Conservation (phyloP, 2,113 vertebrate species). For the Epinephelus lanceolatus region DNA sequence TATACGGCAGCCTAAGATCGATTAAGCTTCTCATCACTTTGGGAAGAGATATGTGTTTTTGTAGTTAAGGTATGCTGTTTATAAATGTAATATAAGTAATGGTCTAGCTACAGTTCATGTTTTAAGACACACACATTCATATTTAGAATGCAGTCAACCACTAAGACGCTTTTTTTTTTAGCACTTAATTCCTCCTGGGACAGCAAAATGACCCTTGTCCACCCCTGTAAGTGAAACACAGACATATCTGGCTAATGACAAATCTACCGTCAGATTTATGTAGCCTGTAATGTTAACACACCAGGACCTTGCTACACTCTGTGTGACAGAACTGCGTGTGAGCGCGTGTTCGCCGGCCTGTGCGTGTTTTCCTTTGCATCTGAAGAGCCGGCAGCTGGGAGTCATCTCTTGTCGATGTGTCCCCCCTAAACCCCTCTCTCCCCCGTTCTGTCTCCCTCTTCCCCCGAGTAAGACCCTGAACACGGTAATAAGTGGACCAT, state of each 20-base stretch:
- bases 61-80: background rate
- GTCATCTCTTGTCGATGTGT: slow-evolving; percentile 64
- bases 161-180: slow-evolving; percentile 32
- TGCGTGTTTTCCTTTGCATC: slow-evolving; percentile 68
- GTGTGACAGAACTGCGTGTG: slow-evolving; percentile 60
- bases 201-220: slow-evolving; percentile 42
- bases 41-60: slow-evolving; percentile 17
- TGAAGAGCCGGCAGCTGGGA: slow-evolving; percentile 76
- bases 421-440: slow-evolving; percentile 19
- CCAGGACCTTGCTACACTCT: slow-evolving; percentile 36
- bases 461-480: slow-evolving; percentile 28
- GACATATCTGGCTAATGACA: slow-evolving; percentile 61
- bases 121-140: slow-evolving; percentile 12
- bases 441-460: background rate
- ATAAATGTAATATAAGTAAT: background rate
- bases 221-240: slow-evolving; percentile 50
- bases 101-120: slow-evolving; percentile 22
- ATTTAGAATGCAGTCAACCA: slow-evolving; percentile 3
- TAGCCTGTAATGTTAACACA: slow-evolving; percentile 74
- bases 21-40: slow-evolving; percentile 36
- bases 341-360: slow-evolving; percentile 20
- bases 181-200: slow-evolving; percentile 38
- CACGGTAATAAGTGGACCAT: slow-evolving; percentile 72
- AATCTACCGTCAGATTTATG: slow-evolving; percentile 71
- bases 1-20: slow-evolving; percentile 15